Conservation (phyloP, 1,140 invertebrate species). For the Anoplophora glabripennis region DNA sequence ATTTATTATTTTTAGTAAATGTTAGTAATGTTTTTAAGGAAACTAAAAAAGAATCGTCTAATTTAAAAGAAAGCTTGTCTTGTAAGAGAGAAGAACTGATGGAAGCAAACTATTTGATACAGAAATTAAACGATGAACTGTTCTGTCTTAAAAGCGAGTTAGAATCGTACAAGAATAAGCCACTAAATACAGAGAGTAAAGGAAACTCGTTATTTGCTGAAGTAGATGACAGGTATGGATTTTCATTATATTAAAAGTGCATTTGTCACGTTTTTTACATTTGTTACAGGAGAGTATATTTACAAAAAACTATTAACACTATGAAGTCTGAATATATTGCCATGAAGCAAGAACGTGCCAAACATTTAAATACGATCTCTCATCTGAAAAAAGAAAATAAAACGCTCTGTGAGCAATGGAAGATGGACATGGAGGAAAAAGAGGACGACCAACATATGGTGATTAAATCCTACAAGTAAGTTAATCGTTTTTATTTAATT, state of each 20-base stretch:
- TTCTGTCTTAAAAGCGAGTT: slow-evolving; percentile 26
- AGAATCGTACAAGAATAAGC: slow-evolving; percentile 31
- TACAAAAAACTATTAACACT: slow-evolving; percentile 25
- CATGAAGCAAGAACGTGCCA: slow-evolving; percentile 3
- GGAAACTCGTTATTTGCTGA: slow-evolving; percentile 44
- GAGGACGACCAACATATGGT: neutral
- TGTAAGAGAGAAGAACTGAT: slow-evolving; percentile 29
- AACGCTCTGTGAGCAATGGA: neutral
- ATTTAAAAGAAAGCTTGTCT: slow-evolving; percentile 25
- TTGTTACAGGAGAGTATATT: slow-evolving; percentile 22
- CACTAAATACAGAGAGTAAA: slow-evolving; percentile 29
- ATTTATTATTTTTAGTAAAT: neutral
- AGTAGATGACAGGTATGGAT: slow-evolving; percentile 37
- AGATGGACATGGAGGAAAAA: slow-evolving; percentile 5
- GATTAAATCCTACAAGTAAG: neutral
- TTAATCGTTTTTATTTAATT: neutral
- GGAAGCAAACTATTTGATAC: slow-evolving; percentile 24
- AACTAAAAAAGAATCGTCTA: slow-evolving; percentile 19
- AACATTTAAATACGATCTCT: neutral
- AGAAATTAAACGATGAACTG: slow-evolving; percentile 35
- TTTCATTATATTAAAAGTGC: neutral
- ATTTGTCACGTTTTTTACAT: neutral
- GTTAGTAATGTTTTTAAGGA: slow-evolving; percentile 5
- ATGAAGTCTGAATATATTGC: slow-evolving; percentile 4
- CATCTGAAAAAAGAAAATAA: neutral